These are phyloP conservation scores for Poeciliopsis gracilis DNA, from an alignment of 2,797 vertebrate species.

Conservation along the genomic window DNA sequence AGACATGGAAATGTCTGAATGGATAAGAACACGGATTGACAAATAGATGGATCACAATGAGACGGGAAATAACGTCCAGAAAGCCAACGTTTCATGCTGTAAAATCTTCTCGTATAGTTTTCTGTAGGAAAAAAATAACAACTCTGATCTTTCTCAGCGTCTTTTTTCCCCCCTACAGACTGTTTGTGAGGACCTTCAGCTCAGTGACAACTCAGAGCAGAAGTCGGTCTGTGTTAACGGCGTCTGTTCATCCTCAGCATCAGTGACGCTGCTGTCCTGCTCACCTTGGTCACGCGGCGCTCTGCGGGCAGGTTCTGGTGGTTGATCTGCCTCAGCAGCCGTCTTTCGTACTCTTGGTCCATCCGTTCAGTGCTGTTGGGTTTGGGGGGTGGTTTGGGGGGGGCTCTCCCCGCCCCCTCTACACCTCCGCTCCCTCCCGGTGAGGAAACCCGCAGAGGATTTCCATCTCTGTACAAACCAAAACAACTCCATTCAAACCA, in stretches of 20 bases:
- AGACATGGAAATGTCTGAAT: neutral
- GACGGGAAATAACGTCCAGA: neutral
- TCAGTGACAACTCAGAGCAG: neutral
- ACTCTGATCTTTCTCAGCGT: neutral
- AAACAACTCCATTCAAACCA: neutral
- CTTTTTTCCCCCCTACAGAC: too few relatives aligned
- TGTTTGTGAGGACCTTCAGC: neutral
- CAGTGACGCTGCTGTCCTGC: neutral
- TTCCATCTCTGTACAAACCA: conserved; percentile 68
- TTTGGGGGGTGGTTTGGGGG: neutral
- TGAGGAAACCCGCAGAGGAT: conserved; percentile 59
- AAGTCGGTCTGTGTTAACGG: neutral
- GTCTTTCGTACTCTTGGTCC: conserved; percentile 86
- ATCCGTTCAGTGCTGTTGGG: conserved; percentile 65
- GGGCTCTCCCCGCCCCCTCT: conserved; percentile 40
- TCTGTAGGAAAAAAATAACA: too few relatives aligned
- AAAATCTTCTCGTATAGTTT: neutral
- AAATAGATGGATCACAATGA: neutral
- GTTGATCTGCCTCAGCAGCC: conserved; percentile 86
- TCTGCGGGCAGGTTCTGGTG: conserved; percentile 82
- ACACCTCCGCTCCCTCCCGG: conserved; percentile 57
- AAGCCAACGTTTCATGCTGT: neutral
- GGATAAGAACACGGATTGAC: neutral
- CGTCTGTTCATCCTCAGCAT: neutral
- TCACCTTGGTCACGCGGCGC: conserved; percentile 77